phyloP scores from a whole-genome alignment of 2,888 invertebrate genomes.

The Zootermopsis nevadensis region DNA sequence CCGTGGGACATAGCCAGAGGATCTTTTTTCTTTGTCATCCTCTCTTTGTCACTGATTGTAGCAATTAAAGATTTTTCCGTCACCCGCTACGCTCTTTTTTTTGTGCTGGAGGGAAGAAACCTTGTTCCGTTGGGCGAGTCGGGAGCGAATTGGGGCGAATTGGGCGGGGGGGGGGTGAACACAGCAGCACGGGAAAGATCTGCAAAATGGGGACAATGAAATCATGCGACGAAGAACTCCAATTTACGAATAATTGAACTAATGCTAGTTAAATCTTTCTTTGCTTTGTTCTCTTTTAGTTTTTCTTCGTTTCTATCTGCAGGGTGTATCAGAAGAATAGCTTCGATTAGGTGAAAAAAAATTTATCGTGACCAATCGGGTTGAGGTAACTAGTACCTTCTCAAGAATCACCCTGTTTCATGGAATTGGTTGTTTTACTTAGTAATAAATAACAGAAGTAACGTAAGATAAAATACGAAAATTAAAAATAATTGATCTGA shows the following conservation, averaged over 20 bases:
- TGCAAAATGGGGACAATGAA: constrained; percentile 22
- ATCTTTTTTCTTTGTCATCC: constrained; percentile 26
- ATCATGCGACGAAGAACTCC: constrained; percentile 32
- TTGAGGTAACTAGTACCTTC: too few species aligned
- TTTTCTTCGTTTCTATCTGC: neutral
- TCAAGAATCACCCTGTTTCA: too few species aligned
- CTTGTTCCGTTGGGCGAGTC: constrained; percentile 7
- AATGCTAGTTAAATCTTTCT: constrained; percentile 43
- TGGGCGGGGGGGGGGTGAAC: neutral
- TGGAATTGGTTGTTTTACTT: too few species aligned
- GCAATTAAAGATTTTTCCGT: constrained; percentile 53
- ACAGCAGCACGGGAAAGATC: constrained; percentile 7
- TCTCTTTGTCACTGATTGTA: constrained; percentile 50
- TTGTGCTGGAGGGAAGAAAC: neutral
- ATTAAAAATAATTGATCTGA: too few species aligned
- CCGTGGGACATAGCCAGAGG: constrained; percentile 30
- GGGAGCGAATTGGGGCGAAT: constrained; percentile 8
- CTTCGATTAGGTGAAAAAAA: too few species aligned
- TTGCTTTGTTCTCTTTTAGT: neutral
- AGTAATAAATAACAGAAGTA: too few species aligned
- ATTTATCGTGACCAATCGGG: too few species aligned
- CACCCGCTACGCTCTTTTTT: constrained; percentile 43
- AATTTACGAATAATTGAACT: constrained; percentile 44
- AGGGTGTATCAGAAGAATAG: neutral
- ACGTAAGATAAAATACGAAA: too few species aligned